Conservation (phyloP, 2,888 invertebrate genomes). For the Cerastis rubricosa region DNA sequence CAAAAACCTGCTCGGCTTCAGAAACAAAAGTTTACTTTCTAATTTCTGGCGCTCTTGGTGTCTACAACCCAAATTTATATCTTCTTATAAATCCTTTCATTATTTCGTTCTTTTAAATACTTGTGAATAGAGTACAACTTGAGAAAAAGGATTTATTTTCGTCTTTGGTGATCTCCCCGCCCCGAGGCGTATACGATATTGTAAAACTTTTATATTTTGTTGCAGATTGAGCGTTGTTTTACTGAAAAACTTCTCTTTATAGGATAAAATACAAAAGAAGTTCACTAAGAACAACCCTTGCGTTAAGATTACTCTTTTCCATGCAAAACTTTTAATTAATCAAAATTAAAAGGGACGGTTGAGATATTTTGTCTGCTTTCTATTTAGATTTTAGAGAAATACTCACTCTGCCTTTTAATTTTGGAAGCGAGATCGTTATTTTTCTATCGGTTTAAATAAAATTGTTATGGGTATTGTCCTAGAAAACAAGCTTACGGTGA, state of each 20-base stretch:
- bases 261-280: conserved; percentile 89
- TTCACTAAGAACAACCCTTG: conserved; percentile 86
- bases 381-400: conserved; percentile 53
- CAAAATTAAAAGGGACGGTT: conserved; percentile 82
- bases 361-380: conserved; percentile 64
- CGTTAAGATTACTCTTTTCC: conserved; percentile 85
- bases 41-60: conserved; percentile 22
- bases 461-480: no score
- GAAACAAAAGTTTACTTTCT: conserved; percentile 48
- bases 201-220: conserved; percentile 90
- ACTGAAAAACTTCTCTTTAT: conserved; percentile 88
- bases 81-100: conserved; percentile 70
- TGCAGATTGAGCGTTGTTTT: conserved; percentile 88
- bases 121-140: conserved; percentile 79
- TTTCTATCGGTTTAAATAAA: neutral
- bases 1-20: conserved; percentile 20
- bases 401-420: conserved; percentile 39
- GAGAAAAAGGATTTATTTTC: conserved; percentile 81
- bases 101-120: conserved; percentile 74
- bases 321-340: conserved; percentile 89
- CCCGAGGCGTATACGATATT: conserved; percentile 88
- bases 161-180: conserved; percentile 84
- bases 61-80: conserved; percentile 31
- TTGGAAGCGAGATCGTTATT: neutral
- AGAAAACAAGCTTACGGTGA: neutral